Evolutionary conservation across 2,888 invertebrate genomes (phyloP).

Genomic region (Diabrotica balteata): DNA sequence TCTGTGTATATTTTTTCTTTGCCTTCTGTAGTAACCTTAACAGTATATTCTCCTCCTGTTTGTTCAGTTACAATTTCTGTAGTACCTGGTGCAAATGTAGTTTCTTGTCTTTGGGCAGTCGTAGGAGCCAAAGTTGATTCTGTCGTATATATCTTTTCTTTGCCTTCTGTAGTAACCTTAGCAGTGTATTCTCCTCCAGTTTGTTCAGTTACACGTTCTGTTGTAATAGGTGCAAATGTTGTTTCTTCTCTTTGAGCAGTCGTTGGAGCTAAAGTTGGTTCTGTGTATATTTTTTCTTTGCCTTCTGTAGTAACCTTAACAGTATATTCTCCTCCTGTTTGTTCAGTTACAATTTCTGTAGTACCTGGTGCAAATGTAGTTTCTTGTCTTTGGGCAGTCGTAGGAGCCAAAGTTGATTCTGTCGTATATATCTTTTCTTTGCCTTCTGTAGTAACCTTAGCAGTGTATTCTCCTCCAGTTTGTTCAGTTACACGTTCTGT

Average conservation of each 20-base stretch:
- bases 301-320: not conserved
- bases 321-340: not conserved
- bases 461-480: too few species aligned
- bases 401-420: too few species aligned
- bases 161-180: not conserved
- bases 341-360: not conserved
- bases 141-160: not conserved
- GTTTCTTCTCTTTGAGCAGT: not conserved
- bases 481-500: not conserved
- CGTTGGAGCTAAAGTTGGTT: too few species aligned
- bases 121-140: not conserved
- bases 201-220: not conserved
- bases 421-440: too few species aligned
- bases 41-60: too few species aligned
- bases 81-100: too few species aligned
- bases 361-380: not conserved
- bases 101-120: too few species aligned
- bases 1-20: too few species aligned
- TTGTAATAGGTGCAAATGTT: not conserved
- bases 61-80: too few species aligned
- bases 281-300: not conserved
- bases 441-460: too few species aligned
- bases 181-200: not conserved
- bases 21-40: too few species aligned
- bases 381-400: too few species aligned